These are phyloP conservation scores for Yponomeuta evonymella DNA, from an alignment of 2,888 invertebrate species.

Conservation along the genomic window DNA sequence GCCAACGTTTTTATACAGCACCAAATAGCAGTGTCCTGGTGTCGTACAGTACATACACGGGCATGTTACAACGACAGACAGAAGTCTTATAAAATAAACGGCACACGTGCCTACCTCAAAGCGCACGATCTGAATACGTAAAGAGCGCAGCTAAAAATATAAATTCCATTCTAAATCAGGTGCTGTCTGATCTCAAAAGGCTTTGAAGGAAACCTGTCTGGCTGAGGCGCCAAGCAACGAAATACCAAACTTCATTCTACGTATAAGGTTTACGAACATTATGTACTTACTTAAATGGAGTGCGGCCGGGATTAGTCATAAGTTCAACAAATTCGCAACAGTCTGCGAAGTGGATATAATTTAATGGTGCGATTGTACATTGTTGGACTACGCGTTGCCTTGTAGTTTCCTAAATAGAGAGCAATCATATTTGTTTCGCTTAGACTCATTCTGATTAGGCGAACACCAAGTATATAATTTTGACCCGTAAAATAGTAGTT, in stretches of 20 bases:
- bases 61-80: not conserved
- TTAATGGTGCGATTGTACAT: not conserved
- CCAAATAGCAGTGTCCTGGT: too few relatives aligned
- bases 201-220: slow-evolving; percentile 8
- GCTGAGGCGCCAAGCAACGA: too few relatives aligned
- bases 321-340: not conserved
- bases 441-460: too few relatives aligned
- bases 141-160: slow-evolving; percentile 12
- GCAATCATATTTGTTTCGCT: too few relatives aligned
- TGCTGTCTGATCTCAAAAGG: not conserved
- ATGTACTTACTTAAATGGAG: too few relatives aligned
- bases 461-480: too few relatives aligned
- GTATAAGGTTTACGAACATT: too few relatives aligned
- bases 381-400: too few relatives aligned
- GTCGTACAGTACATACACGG: not conserved
- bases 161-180: slow-evolving; percentile 8
- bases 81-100: not conserved
- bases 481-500: too few relatives aligned
- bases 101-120: not conserved
- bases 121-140: slow-evolving; percentile 2
- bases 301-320: not conserved
- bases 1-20: too few relatives aligned
- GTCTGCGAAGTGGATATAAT: not conserved
- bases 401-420: too few relatives aligned
- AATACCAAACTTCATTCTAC: too few relatives aligned